phyloP scores from a whole-genome alignment of 2,797 vertebrate species.

The Lophotriccus pileatus region DNA sequence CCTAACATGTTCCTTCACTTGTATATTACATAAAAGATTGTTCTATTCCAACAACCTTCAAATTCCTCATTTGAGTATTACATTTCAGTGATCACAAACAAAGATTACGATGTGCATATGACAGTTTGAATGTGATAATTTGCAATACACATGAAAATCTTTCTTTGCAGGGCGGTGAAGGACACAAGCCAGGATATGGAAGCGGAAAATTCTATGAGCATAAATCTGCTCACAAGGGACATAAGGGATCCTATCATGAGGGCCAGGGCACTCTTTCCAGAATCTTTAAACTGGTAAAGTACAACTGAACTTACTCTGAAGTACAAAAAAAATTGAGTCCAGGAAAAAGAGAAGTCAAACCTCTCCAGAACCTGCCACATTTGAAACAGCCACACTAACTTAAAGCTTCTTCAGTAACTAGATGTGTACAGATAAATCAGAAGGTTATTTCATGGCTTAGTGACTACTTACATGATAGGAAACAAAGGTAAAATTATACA shows the following conservation, averaged over 20 bases:
- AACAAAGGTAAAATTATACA: not conserved
- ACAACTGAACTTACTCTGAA: constrained; percentile 2
- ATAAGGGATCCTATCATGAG: constrained; percentile 87
- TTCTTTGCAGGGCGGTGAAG: constrained; percentile 83
- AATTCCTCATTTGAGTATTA: not conserved
- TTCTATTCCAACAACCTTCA: not conserved
- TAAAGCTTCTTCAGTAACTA: not conserved
- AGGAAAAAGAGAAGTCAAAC: not conserved
- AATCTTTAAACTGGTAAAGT: constrained; percentile 98
- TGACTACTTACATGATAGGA: not conserved
- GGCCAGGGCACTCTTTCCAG: constrained; percentile 93
- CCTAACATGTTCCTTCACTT: not conserved
- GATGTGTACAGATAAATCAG: not conserved
- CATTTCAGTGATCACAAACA: not conserved
- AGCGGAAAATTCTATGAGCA: constrained; percentile 79
- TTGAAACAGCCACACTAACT: not conserved
- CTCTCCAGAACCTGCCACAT: not conserved
- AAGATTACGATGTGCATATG: not conserved
- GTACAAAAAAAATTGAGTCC: not conserved
- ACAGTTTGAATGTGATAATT: not conserved
- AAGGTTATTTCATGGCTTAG: not conserved
- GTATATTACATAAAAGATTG: not conserved
- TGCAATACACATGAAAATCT: constrained; percentile 27
- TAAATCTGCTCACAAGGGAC: constrained; percentile 83
- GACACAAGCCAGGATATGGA: constrained; percentile 86